A percentile compares a stretch with the other conserved stretches of the same genome.
Conservation (phyloP, 1,140 invertebrate species). For the Ridgeia piscesae region DNA sequence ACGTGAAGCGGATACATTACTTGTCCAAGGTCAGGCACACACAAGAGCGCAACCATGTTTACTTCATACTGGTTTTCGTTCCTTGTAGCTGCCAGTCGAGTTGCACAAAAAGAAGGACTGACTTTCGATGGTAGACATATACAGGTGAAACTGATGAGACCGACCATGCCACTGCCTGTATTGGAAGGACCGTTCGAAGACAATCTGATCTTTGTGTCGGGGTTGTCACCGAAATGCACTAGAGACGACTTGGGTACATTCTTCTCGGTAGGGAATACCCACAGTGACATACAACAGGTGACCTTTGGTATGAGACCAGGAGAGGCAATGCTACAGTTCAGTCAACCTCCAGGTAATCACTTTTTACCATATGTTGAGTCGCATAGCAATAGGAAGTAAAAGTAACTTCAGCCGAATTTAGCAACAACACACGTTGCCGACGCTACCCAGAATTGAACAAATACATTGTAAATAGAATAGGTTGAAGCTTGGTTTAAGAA, state of each 20-base stretch:
- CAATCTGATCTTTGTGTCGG: not conserved
- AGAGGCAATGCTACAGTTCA: not conserved
- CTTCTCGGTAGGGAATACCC: not conserved
- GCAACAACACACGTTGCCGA: not conserved
- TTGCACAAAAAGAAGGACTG: constrained; percentile 2
- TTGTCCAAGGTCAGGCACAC: too few relatives aligned
- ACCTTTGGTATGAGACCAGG: not conserved
- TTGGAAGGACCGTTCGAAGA: not conserved
- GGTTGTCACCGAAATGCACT: not conserved
- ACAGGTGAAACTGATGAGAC: not conserved
- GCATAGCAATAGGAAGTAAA: not conserved
- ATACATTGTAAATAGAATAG: not conserved
- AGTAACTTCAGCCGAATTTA: not conserved
- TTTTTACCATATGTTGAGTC: not conserved
- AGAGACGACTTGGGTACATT: not conserved
- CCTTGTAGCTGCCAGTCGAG: not conserved
- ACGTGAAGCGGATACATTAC: too few relatives aligned
- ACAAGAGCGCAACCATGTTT: too few relatives aligned
- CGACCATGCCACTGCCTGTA: not conserved
- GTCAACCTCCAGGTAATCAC: not conserved
- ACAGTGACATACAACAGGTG: not conserved
- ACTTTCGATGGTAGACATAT: not conserved
- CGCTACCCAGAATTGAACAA: not conserved
- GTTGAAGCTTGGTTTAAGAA: not conserved
- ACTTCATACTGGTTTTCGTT: too few relatives aligned